Percentiles rank a stretch among this genome's conserved stretches.
These are phyloP conservation scores for Uria lomvia DNA, from an alignment of 2,113 vertebrate species.

Conservation along the genomic window DNA sequence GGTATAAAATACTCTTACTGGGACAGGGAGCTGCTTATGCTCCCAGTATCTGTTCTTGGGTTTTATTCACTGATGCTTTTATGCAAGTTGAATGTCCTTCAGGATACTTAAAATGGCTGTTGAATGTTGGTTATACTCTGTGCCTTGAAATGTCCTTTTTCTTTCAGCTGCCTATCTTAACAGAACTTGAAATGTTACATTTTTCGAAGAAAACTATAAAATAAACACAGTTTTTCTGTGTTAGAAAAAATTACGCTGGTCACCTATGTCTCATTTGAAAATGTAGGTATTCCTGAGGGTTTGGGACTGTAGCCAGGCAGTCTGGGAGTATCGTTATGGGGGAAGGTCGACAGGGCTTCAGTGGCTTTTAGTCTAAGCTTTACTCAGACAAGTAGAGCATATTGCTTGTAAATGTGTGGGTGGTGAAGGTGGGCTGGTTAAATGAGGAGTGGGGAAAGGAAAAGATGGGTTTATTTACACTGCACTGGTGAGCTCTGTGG, in stretches of 20 bases:
- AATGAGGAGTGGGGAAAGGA: not conserved
- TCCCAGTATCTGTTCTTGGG: not conserved
- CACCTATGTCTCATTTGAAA: conserved; percentile 17
- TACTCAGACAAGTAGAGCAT: not conserved
- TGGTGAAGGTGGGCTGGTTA: not conserved
- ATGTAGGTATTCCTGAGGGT: not conserved
- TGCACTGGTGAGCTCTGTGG: not conserved
- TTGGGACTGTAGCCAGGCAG: not conserved
- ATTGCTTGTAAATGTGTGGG: not conserved
- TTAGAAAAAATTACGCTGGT: not conserved
- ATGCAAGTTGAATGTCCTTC: not conserved
- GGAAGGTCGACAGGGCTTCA: not conserved
- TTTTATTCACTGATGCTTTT: conserved; percentile 8
- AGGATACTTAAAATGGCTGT: not conserved
- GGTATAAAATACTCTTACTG: not conserved
- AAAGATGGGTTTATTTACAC: not conserved
- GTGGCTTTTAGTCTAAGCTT: not conserved
- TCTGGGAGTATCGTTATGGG: not conserved
- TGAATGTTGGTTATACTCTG: not conserved
- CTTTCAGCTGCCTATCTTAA: not conserved
- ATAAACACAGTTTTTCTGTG: conserved; percentile 16
- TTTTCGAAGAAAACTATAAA: conserved; percentile 51
- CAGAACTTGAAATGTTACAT: not conserved
- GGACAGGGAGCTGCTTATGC: not conserved
- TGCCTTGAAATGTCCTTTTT: conserved; percentile 33